Evolutionary conservation across 2,113 vertebrate genomes (phyloP).

Genomic region (Phrynocephalus versicolor): DNA sequence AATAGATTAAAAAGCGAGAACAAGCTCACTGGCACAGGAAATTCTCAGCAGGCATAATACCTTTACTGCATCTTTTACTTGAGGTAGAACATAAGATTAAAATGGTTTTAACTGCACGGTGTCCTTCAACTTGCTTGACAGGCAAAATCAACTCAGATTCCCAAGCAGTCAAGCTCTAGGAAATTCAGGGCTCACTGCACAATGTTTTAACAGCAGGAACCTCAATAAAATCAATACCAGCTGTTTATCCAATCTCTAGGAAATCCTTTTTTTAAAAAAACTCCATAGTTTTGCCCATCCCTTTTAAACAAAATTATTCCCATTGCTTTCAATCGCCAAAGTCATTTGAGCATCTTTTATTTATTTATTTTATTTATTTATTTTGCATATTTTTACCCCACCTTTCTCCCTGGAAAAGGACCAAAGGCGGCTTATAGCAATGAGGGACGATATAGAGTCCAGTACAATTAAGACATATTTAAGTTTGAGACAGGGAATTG

Average conservation of each 20-base stretch:
- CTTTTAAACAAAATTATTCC: constrained; percentile 44
- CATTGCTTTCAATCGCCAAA: constrained; percentile 54
- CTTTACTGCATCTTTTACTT: constrained; percentile 13
- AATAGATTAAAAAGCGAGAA: constrained; percentile 33
- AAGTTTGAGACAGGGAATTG: too few species aligned
- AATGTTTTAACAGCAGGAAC: constrained; percentile 1
- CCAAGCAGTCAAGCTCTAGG: constrained; percentile 11
- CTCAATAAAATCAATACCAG: not conserved
- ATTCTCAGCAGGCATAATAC: not conserved
- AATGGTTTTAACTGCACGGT: constrained; percentile 14
- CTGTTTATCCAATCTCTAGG: constrained; percentile 11
- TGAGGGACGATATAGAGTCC: too few species aligned
- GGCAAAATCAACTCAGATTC: constrained; percentile 3
- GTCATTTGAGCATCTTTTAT: constrained; percentile 30
- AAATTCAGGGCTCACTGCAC: constrained; percentile 25
- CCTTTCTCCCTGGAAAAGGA: too few species aligned
- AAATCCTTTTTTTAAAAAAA: constrained; percentile 33
- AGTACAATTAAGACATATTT: too few species aligned
- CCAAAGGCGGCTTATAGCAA: too few species aligned
- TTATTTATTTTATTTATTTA: too few species aligned
- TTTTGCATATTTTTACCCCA: too few species aligned
- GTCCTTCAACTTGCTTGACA: not conserved
- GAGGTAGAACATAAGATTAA: not conserved
- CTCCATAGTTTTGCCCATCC: constrained; percentile 36
- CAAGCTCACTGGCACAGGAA: constrained; percentile 26